Evolutionary conservation across 2,113 vertebrate species (phyloP).

Genomic region (Embiotoca jacksoni): DNA sequence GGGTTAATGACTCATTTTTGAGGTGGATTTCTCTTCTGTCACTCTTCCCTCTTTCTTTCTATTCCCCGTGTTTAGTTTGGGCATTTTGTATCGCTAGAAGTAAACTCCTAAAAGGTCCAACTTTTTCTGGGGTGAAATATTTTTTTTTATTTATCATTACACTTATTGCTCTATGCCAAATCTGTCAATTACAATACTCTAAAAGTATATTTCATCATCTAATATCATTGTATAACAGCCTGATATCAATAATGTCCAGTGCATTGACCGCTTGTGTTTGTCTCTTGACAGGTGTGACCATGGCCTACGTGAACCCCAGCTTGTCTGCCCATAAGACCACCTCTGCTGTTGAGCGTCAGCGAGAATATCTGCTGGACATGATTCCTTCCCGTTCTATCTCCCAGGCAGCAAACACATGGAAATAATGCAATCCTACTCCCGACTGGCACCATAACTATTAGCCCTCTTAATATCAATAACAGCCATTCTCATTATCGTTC

Average conservation of each 20-base stretch:
- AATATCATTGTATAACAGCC: not conserved
- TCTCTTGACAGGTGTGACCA: slow-evolving; percentile 88
- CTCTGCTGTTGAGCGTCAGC: slow-evolving; percentile 94
- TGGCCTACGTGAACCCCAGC: slow-evolving; percentile 93
- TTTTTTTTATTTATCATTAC: too few relatives aligned
- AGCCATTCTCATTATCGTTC: slow-evolving; percentile 77
- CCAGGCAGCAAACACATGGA: slow-evolving; percentile 95
- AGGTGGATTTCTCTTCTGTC: slow-evolving; percentile 6
- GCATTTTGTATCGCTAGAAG: not conserved
- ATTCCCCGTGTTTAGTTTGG: not conserved
- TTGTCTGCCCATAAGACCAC: slow-evolving; percentile 92
- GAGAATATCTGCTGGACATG: slow-evolving; percentile 98
- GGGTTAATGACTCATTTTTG: slow-evolving; percentile 7
- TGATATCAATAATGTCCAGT: not conserved
- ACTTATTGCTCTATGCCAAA: not conserved
- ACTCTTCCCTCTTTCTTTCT: slow-evolving; percentile 4
- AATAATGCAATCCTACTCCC: slow-evolving; percentile 85
- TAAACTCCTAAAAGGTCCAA: not conserved
- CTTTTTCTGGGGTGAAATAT: too few relatives aligned
- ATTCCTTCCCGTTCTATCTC: slow-evolving; percentile 97
- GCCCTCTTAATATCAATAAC: slow-evolving; percentile 75
- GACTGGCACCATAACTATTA: slow-evolving; percentile 46
- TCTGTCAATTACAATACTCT: not conserved
- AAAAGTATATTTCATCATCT: not conserved
- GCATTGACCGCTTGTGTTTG: slow-evolving; percentile 16